Evolutionary conservation across 2,113 vertebrate species (phyloP), one percentile per base, ranked within the genome.

Genomic region (Nycticorax nycticorax): DNA sequence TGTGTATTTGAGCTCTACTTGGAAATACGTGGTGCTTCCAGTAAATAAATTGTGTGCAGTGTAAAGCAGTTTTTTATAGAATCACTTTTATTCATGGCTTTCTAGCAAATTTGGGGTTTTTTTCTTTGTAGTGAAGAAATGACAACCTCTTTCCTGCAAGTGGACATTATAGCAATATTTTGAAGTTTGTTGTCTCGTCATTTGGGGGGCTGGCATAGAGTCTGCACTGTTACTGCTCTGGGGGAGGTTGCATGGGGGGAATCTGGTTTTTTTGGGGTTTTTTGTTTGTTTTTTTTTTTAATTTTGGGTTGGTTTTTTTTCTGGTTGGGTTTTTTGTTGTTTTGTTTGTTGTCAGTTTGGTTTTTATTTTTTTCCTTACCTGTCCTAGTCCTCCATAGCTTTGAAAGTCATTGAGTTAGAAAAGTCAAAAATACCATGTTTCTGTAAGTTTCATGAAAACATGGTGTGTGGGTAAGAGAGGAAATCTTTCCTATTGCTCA

Each of bases 11-110:
- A 75, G 60, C 62, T 78, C 67, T 68, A 1, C 12, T 48, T 18
- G 13, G 57, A 94, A 89, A 76, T 39, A 33, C 0, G 0, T 3
- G 9, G 3, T 12, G 4, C 66, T 74, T 73, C 19, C 20, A 32
- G 28, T 78, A 60, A n/a, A 71, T 30, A 50, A 71, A 60, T 18
- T 19, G 7, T 23, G n/a, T 1, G 0, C 23, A 6, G 32, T 63
- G 9, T 66, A 8, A 66, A 76, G 35, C 13, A 4, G 2, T 10
- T 6, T 3, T 45, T 86, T 60, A 22, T 55, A 17, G 20, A 63
- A 74, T 53, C 1, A 8, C 71, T 85, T 88, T 35, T 41, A 60
- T 78, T 89, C 18, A 6, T 30, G 35, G 11, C 76, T 89, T 94
- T 85, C 74, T 83, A 79, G 78, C 20, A 93, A 41, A 67, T 64